A percentile compares a stretch with the other conserved stretches of the same genome.
phyloP scores from a whole-genome alignment of 2,113 vertebrate species.

The Bagarius yarrelli region DNA sequence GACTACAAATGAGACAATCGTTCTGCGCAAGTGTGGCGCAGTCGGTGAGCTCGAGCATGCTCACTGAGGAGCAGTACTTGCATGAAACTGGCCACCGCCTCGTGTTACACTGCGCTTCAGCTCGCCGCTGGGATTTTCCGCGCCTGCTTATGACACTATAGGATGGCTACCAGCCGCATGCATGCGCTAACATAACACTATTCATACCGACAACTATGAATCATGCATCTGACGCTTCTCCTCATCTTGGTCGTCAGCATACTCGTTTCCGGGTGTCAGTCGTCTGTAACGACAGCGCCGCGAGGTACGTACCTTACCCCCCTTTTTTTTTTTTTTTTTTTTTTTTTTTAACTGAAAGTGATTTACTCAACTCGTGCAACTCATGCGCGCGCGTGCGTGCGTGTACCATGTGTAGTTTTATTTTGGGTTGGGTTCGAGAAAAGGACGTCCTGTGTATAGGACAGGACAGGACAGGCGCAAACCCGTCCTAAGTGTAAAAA shows the following conservation, averaged over 20 bases:
- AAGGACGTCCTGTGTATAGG: constrained; percentile 41
- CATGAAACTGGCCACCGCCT: constrained; percentile 71
- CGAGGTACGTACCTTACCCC: constrained; percentile 67
- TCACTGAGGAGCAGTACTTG: constrained; percentile 35
- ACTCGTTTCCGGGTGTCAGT: constrained; percentile 68
- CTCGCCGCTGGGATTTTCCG: constrained; percentile 62
- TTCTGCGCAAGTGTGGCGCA: constrained; percentile 28
- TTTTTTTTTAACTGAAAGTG: not conserved
- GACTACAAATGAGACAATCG: not conserved
- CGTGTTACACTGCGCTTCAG: constrained; percentile 43
- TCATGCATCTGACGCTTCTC: constrained; percentile 79
- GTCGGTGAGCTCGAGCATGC: constrained; percentile 16
- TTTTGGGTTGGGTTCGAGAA: constrained; percentile 9
- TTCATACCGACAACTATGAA: constrained; percentile 76
- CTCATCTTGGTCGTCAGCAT: constrained; percentile 74
- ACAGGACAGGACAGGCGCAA: constrained; percentile 19
- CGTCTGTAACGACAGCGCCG: constrained; percentile 68
- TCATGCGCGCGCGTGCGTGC: too few species aligned
- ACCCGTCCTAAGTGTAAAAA: constrained; percentile 48
- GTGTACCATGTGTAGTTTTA: not conserved
- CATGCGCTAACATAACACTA: constrained; percentile 69
- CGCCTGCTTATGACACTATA: constrained; percentile 56
- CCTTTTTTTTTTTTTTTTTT: not conserved
- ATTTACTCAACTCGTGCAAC: not conserved
- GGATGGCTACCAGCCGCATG: constrained; percentile 66